These are phyloP conservation scores for Nibea albiflora DNA, from an alignment of 2,113 vertebrate species.

Conservation along the genomic window DNA sequence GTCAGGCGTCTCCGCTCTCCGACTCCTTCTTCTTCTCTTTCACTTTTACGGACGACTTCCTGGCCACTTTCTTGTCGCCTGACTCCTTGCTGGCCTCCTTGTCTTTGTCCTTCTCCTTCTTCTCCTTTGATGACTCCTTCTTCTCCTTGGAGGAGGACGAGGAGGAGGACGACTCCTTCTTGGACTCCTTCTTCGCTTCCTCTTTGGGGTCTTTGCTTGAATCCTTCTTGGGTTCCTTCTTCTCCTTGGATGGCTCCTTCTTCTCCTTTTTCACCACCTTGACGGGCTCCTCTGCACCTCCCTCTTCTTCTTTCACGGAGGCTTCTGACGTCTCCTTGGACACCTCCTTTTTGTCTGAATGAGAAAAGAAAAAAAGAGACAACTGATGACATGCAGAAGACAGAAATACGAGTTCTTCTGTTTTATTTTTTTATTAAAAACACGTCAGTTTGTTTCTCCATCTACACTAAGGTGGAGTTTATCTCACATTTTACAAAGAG, in stretches of 20 bases:
- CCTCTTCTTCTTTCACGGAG: constrained; percentile 38
- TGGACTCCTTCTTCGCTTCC: constrained; percentile 69
- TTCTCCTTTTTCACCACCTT: constrained; percentile 71
- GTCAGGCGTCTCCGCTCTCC: constrained; percentile 73
- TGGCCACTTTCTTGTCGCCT: constrained; percentile 75
- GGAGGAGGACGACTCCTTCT: constrained; percentile 63
- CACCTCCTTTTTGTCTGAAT: constrained; percentile 67
- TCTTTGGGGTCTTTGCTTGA: constrained; percentile 65
- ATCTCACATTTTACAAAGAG: no score
- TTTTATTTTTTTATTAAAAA: no score
- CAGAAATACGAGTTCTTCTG: background rate
- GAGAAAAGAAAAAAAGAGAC: background rate
- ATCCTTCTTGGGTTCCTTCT: constrained; percentile 74
- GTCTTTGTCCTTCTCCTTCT: constrained; percentile 77
- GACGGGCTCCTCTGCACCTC: constrained; percentile 20
- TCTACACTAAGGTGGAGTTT: no score
- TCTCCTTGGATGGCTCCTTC: constrained; percentile 72
- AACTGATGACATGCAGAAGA: background rate
- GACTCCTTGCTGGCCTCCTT: constrained; percentile 70
- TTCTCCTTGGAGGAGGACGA: constrained; percentile 67
- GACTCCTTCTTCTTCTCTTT: constrained; percentile 83
- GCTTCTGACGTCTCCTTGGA: constrained; percentile 50
- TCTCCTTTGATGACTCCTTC: constrained; percentile 70
- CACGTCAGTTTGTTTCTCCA: no score
- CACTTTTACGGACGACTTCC: constrained; percentile 77